A percentile compares a stretch with the other conserved stretches of the same genome.
These are phyloP conservation scores for Trypoxylon attenuatum DNA, from an alignment of 2,888 invertebrate genomes.

Conservation along the genomic window DNA sequence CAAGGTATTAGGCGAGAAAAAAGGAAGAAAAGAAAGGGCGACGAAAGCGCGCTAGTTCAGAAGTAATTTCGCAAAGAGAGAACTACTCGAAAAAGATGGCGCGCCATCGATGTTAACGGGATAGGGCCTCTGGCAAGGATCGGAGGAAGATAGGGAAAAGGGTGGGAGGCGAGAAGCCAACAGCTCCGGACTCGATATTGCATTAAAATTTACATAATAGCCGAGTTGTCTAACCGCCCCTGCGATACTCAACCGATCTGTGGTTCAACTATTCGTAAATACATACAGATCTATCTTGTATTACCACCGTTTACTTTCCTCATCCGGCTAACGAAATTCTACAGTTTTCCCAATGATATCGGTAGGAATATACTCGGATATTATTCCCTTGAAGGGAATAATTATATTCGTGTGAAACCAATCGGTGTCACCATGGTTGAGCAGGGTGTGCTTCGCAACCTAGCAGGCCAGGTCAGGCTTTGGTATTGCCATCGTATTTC, in stretches of 20 bases:
- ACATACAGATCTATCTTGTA: conserved; percentile 41
- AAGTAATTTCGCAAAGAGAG: background rate
- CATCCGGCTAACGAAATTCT: conserved; percentile 15
- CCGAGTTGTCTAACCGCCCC: conserved; percentile 54
- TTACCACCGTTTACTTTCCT: conserved; percentile 39
- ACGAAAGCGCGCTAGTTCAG: background rate
- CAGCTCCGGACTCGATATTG: conserved; percentile 54
- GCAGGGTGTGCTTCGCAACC: too few species aligned
- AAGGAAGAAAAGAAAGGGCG: background rate
- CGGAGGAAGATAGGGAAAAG: conserved; percentile 1
- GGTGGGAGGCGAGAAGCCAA: conserved; percentile 43
- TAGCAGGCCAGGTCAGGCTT: too few species aligned
- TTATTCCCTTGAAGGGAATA: too few species aligned
- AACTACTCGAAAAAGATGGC: background rate
- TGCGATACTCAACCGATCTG: conserved; percentile 38
- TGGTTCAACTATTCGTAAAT: conserved; percentile 6
- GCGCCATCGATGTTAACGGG: too few species aligned
- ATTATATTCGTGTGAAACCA: too few species aligned
- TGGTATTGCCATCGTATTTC: too few species aligned
- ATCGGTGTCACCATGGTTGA: too few species aligned
- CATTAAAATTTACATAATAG: conserved; percentile 69
- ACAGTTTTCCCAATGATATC: too few species aligned
- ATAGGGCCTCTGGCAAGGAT: background rate
- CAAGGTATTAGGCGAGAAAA: too few species aligned
- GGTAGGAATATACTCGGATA: too few species aligned